Evolutionary conservation across 2,888 invertebrate species (phyloP), one percentile per base, ranked within the genome.

Genomic region (Cataglyphis livida): DNA sequence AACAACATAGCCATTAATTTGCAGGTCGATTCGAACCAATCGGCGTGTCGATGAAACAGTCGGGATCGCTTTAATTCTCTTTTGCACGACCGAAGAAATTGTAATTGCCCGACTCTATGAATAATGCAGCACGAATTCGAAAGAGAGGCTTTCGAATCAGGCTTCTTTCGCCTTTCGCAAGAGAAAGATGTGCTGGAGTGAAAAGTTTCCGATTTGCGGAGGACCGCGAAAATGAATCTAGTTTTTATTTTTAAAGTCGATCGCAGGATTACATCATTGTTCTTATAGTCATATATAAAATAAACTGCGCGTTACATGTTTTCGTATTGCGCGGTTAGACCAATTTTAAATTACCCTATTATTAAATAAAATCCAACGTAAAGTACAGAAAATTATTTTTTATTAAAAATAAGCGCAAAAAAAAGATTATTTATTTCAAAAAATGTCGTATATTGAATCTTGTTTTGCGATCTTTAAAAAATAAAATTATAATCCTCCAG

Each of bases 71-170:
- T 85, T 81, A 82, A 81, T 76, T 85, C 66, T 76, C 57, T 62
- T 51, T 64, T 65, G 73, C 71, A 62, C 61, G 59, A 59, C 54
- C 59, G 54, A 25, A 21, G 79, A 85, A 81, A 87, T 86, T 79
- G 83, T 85, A 85, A 86, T 87, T 85, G 83, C 70, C 74, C 18
- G 65, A 5, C 44, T 74, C 64, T 68, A 87, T 86, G 87, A 86
- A 87, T 86, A 85, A 87, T 87, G 85, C 86, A 87, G 51, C 7
- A 38, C 51, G 71, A 86, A 82, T 84, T 51, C 79, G 70, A 44
- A 65, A 61, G 44, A 70, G 51, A 57, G 25, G n/a, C n/a, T n/a
- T n/a, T n/a, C 44, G 70, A 84, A 61, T 38, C 21, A n/a, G 51
- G 12, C 38, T 51, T 51, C 51, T n/a, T n/a, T 35, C 44, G 51